phyloP scores from a whole-genome alignment of 2,113 vertebrate genomes.

The Tragelaphus imberbis region DNA sequence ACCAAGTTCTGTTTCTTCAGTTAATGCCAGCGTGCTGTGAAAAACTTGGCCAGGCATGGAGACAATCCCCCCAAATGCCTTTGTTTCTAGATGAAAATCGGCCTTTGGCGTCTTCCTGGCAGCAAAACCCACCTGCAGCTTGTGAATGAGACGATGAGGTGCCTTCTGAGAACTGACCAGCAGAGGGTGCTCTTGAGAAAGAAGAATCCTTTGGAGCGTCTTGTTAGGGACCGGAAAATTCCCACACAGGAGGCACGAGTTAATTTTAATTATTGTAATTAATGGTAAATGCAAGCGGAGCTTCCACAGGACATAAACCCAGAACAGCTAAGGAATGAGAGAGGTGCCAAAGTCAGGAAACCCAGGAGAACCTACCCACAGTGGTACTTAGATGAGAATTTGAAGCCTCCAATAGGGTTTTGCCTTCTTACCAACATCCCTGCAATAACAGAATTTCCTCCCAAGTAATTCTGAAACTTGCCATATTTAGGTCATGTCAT shows the following conservation, averaged over 20 bases:
- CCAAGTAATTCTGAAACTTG: background rate
- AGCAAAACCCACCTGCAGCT: background rate
- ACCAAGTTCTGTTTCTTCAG: background rate
- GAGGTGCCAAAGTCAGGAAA: background rate
- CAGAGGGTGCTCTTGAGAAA: conserved; percentile 56
- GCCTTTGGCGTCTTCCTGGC: background rate
- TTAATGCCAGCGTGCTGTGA: background rate
- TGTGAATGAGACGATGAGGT: fast-evolving
- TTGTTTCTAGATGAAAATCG: background rate
- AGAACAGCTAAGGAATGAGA: background rate
- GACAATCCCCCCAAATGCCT: background rate
- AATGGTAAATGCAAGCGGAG: conserved; percentile 48
- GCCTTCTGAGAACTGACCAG: conserved; percentile 22
- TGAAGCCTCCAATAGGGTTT: background rate
- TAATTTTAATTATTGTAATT: conserved; percentile 65
- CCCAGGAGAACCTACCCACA: background rate
- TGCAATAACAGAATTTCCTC: background rate
- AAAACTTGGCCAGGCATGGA: background rate
- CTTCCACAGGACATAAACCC: conserved; percentile 22
- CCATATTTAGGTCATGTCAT: background rate
- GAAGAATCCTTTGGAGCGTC: background rate
- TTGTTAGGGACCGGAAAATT: conserved; percentile 42
- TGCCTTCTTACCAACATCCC: background rate
- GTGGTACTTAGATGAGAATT: background rate
- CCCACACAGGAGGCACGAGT: conserved; percentile 46